A percentile compares a stretch with the other conserved stretches of the same genome.
These are phyloP conservation scores for Toxostoma redivivum DNA, from an alignment of 2,113 vertebrate species.

Conservation along the genomic window DNA sequence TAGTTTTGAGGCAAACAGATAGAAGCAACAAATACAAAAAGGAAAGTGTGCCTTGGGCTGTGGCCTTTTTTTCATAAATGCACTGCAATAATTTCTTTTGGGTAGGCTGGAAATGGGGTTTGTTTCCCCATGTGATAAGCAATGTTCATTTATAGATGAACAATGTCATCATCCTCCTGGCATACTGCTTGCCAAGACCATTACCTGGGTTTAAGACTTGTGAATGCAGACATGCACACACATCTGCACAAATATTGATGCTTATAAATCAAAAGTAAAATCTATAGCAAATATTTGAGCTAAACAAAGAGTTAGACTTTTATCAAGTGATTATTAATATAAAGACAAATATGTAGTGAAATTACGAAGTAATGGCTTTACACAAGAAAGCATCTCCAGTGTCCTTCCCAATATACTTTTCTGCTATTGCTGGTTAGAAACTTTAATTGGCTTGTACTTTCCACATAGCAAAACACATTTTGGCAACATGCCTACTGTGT, in stretches of 20 bases:
- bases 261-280: neutral
- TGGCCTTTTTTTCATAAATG: neutral
- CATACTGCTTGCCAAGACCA: neutral
- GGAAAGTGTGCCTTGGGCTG: neutral
- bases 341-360: neutral
- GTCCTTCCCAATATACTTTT: neutral
- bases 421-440: neutral
- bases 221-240: neutral
- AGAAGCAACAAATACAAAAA: neutral
- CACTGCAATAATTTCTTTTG: neutral
- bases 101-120: neutral
- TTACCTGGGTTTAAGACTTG: neutral
- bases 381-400: neutral
- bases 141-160: neutral
- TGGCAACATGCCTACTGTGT: fast-evolving
- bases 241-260: neutral
- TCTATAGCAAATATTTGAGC: neutral
- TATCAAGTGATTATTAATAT: neutral
- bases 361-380: neutral
- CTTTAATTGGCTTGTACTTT: neutral
- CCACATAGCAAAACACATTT: neutral
- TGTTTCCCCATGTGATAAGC: neutral
- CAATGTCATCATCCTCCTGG: neutral
- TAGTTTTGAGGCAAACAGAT: neutral
- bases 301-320: neutral